Evolutionary conservation across 2,113 vertebrate genomes (phyloP).

Genomic region (Butorides virescens): DNA sequence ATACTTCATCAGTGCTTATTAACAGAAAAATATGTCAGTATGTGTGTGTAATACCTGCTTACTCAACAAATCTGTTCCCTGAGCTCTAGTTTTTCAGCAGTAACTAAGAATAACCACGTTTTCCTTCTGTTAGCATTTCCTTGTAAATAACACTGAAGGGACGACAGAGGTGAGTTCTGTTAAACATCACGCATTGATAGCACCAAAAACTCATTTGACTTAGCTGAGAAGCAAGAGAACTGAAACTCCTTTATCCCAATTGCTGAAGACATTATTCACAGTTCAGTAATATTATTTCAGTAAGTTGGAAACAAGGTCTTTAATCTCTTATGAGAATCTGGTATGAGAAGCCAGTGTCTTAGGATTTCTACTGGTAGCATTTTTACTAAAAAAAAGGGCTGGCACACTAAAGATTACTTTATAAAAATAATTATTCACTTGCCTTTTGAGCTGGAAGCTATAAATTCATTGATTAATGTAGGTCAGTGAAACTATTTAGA

Average conservation of each 20-base stretch:
- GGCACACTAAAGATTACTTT: neutral
- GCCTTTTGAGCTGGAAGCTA: neutral
- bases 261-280: neutral
- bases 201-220: neutral
- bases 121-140: neutral
- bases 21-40: neutral
- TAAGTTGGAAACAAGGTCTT: neutral
- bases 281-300: neutral
- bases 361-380: neutral
- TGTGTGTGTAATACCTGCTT: neutral
- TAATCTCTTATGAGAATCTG: neutral
- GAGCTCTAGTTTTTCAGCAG: neutral
- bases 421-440: constrained; percentile 6
- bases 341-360: neutral
- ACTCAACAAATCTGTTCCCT: neutral
- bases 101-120: neutral
- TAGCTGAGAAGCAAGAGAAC: neutral
- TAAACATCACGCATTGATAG: neutral
- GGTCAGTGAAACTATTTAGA: constrained; percentile 13
- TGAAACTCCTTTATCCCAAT: neutral
- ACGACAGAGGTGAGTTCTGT: neutral
- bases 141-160: neutral
- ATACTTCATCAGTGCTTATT: neutral
- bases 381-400: neutral
- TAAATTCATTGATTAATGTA: constrained; percentile 34